Conservation (phyloP, 2,113 vertebrate genomes). For the Lucifuga dentata region DNA sequence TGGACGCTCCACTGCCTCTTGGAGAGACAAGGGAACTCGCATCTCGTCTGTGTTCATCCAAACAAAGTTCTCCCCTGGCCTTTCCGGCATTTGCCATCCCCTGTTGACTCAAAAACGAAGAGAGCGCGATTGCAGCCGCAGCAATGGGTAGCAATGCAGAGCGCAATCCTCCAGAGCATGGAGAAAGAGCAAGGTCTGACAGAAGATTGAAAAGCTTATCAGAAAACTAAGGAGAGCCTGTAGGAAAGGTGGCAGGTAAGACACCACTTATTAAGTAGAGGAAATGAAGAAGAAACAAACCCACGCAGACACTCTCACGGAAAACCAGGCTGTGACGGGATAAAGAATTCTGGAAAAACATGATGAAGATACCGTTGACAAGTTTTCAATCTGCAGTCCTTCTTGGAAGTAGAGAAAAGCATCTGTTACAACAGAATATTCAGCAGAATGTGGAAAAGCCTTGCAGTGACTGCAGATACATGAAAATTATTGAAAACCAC, state of each 20-base stretch:
- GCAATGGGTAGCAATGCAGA: slow-evolving; percentile 17
- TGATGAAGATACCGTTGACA: background rate
- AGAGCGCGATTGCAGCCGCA: slow-evolving; percentile 6
- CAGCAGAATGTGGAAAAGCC: slow-evolving; percentile 6
- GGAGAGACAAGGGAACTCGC: slow-evolving; percentile 61
- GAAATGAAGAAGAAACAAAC: background rate
- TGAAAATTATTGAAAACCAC: slow-evolving; percentile 10
- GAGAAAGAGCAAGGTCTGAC: slow-evolving; percentile 1
- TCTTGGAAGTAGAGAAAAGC: background rate
- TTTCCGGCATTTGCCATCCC: slow-evolving; percentile 37
- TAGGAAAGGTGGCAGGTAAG: slow-evolving; percentile 11
- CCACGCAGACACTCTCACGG: background rate
- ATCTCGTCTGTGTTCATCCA: slow-evolving; percentile 59
- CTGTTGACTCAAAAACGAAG: slow-evolving; percentile 54
- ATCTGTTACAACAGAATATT: slow-evolving; percentile 13
- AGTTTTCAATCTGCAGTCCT: slow-evolving; percentile 5
- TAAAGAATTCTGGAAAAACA: background rate
- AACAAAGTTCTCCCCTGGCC: slow-evolving; percentile 27
- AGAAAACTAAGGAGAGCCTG: background rate
- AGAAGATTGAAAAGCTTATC: slow-evolving; percentile 2
- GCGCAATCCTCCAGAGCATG: slow-evolving; percentile 18
- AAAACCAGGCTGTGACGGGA: background rate
- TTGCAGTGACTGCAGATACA: too few species aligned
- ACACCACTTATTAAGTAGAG: slow-evolving; percentile 1
- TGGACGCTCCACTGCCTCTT: slow-evolving; percentile 63